These are phyloP conservation scores for Drosophila quadrilineata DNA, from an alignment of 1,140 invertebrate genomes.

Conservation along the genomic window DNA sequence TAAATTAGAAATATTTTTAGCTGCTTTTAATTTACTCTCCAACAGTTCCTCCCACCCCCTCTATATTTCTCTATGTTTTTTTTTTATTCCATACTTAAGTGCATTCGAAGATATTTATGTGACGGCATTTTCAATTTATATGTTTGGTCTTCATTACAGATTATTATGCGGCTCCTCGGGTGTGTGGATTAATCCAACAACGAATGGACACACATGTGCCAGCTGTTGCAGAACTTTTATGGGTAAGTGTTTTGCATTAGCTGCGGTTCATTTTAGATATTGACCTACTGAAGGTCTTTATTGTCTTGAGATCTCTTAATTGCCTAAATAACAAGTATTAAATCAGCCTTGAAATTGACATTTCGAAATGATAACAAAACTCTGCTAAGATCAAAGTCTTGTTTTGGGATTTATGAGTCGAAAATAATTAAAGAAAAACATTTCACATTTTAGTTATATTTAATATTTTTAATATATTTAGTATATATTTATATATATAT, in stretches of 20 bases:
- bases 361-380: no score
- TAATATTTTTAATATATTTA: no score
- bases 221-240: slow-evolving; percentile 4
- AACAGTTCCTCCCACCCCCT: slow-evolving; percentile 2
- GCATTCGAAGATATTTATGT: slow-evolving; percentile 67
- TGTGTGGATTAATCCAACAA: slow-evolving; percentile 34
- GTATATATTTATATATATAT: no score
- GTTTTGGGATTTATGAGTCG: no score
- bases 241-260: slow-evolving; percentile 47
- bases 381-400: no score
- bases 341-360: not conserved
- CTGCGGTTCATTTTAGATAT: not conserved
- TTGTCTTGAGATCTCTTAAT: no score
- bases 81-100: slow-evolving; percentile 38
- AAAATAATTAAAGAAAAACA: no score
- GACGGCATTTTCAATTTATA: slow-evolving; percentile 77
- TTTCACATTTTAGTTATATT: no score
- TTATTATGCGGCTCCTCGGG: slow-evolving; percentile 40
- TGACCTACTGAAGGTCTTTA: slow-evolving; percentile 7
- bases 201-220: slow-evolving; percentile 62
- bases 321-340: not conserved
- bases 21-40: slow-evolving; percentile 53
- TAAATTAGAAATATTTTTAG: slow-evolving; percentile 60
- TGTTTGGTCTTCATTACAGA: slow-evolving; percentile 72
- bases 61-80: not conserved